Base-by-base conservation (phyloP, 2,797 vertebrate species). In the Etheostoma nigrum region DNA sequence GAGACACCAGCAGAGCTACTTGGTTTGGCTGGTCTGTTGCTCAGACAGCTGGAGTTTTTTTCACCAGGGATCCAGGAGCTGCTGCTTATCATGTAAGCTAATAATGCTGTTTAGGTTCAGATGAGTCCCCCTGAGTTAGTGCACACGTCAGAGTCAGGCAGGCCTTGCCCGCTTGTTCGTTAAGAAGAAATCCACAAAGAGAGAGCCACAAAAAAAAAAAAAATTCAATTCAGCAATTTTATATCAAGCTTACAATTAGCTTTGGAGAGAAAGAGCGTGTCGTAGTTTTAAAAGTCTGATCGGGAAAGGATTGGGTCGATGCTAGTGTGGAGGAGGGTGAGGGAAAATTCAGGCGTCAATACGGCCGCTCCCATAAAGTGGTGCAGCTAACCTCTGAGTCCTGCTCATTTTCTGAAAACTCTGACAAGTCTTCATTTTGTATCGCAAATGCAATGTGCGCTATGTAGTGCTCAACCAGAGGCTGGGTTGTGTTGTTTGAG, bases 71-170 rank as follows among this genome's bases (percentile, higher is more conserved):
- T 88, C 86, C 76, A 72, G 72, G 63, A 81, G 83, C 87, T 79
- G 84, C 82, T 86, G 77, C 77, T 69, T 62, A 62, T 84, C 69
- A 58, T 59, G 66, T 88, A 52, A 87, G 88, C 86, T 85, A 81
- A 85, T 91, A 89, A 90, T 91, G 91, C 89, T 90, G 90, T 89
- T 87, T 88, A 90, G 85, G 87, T 92, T 90, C 80, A 90, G 77
- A 91, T 90, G 87, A 92, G 92, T 93, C 93, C 93, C 92, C 94
- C 95, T 95, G 94, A 95, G 94, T 95, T 95, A 94, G 92, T 94
- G 92, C 90, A 91, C 91, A 86, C 81, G 27, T 91, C 87, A 78
- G 81, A 92, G 84, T 87, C 86, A 68, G 75, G 86, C 91, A 81
- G 89, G 84, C 88, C 55, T 83, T 13, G 79, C 74, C 86, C 0